Base-by-base conservation (phyloP, 1,140 invertebrate genomes). In the Drosophila nasuta region DNA sequence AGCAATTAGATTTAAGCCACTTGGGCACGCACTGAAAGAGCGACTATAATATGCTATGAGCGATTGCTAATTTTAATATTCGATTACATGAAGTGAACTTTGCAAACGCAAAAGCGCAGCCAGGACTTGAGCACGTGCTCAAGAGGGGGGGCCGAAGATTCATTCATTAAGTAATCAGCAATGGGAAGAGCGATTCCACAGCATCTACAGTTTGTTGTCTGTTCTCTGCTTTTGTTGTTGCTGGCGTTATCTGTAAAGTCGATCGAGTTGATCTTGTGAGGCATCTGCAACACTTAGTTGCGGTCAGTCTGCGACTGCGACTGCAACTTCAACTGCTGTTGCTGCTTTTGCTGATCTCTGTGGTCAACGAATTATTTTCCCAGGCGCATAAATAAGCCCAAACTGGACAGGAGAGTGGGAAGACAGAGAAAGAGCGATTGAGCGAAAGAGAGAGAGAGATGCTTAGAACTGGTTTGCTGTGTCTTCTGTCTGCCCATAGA, bases 111-210 rank as follows among this genome's bases (percentile, higher is more conserved):
- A 74, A 75, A 75, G 72, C 72, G 51, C 66, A 69, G 59, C 25
- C 30, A 43, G 45, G 71, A 60, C 71, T 75, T 74, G 75, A 77
- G 75, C 75, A 77, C 75, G 75, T 77, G 75, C 75, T 74, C 41
- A 5, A 43, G 41, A 35, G 43, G 25, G 41, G 45, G 45, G 28
- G 43, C 45, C 35, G 35, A 28, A 49, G 43, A 63, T 77, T 60
- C 59, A 77, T 77, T 77, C 71, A 74, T 77, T 77, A 67, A 77
- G 70, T 69, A 74, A 77, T 74, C 71, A 73, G 70, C 48, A 62
- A 57, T 43, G 13, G 25, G 33, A 17, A 54, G 46, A 51, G 56
- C 48, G 43, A n/a, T 41, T 15, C 30, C 30, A n/a, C 13, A 10
- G 15, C 62, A 41, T 43, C 49, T 30, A 10, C 33, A 2, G 8